phyloP scores from a whole-genome alignment of 2,113 vertebrate species.

The Asarcornis scutulata region DNA sequence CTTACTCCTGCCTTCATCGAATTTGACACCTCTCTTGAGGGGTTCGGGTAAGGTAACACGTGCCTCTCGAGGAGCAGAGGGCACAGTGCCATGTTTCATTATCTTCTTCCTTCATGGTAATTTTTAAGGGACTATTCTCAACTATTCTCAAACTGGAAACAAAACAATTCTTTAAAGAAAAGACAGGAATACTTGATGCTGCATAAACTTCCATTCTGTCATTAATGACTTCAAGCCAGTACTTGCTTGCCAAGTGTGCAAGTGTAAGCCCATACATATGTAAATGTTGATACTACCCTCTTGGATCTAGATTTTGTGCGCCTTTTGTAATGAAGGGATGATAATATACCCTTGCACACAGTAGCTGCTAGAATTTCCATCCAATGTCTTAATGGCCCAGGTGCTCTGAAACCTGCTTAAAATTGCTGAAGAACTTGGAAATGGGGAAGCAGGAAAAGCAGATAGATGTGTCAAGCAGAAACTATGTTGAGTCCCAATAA shows the following conservation, averaged over 20 bases:
- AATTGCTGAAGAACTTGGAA: neutral
- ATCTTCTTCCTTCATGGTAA: neutral
- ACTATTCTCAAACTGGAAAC: neutral
- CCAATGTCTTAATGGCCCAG: neutral
- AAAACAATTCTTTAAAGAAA: neutral
- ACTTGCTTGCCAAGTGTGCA: neutral
- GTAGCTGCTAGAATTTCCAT: neutral
- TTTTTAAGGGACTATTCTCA: neutral
- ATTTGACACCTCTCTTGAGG: conserved; percentile 95
- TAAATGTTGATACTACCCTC: neutral
- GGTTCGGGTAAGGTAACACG: conserved; percentile 88
- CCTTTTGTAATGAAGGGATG: neutral
- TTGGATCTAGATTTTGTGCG: neutral
- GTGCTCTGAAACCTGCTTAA: neutral
- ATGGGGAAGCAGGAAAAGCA: neutral
- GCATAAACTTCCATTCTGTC: neutral
- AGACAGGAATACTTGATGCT: neutral
- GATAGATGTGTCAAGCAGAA: neutral
- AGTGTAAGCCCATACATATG: neutral
- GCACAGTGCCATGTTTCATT: neutral
- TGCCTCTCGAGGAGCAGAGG: neutral
- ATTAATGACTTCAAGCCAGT: neutral
- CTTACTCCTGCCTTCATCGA: conserved; percentile 95
- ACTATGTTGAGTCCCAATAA: neutral
- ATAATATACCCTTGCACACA: neutral